These are phyloP conservation scores for Pangasius macronema DNA, from an alignment of 2,797 vertebrate genomes.

Conservation along the genomic window DNA sequence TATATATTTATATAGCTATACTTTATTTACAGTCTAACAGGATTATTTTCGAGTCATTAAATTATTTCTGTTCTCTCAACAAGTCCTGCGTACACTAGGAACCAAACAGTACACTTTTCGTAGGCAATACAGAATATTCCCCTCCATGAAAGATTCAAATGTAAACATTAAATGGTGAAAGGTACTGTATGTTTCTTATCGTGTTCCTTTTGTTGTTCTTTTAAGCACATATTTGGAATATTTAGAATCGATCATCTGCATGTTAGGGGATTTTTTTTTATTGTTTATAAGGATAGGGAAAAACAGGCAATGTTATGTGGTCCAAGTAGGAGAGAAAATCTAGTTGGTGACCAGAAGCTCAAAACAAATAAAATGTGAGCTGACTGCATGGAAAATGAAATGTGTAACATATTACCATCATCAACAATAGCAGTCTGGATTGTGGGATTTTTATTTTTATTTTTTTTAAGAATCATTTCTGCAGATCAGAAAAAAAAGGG, in stretches of 20 bases:
- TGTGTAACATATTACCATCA: neutral
- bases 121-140: conserved; percentile 19
- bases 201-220: conserved; percentile 1
- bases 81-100: neutral
- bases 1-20: conserved; percentile 11
- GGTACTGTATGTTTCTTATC: conserved; percentile 12
- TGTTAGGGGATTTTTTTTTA: neutral
- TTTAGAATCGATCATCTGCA: neutral
- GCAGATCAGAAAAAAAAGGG: neutral
- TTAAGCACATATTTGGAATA: conserved; percentile 4
- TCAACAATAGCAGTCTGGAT: neutral
- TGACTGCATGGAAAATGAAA: neutral
- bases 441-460: neutral
- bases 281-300: neutral
- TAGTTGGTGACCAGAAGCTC: neutral
- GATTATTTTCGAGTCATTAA: neutral
- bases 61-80: neutral
- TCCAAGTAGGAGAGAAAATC: neutral
- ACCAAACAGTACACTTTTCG: neutral
- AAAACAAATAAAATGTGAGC: neutral
- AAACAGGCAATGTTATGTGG: neutral
- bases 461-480: neutral
- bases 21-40: neutral
- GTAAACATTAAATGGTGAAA: neutral
- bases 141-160: neutral